Evolutionary conservation across 2,888 invertebrate species (phyloP).

Genomic region (Charanyca ferruginea): DNA sequence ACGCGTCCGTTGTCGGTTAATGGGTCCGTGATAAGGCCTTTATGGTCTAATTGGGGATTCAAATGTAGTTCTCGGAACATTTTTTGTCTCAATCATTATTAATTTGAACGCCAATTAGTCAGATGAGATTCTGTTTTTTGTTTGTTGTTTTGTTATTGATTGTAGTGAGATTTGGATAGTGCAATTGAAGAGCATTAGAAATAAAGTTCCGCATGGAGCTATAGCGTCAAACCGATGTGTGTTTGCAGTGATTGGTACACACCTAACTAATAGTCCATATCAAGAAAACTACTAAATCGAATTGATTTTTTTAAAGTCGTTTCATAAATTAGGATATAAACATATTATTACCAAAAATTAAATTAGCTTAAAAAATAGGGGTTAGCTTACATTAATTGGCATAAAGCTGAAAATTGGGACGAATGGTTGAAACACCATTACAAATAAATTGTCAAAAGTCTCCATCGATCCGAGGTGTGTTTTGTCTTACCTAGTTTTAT

Average conservation of each 20-base stretch:
- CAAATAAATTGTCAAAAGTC: too few relatives aligned
- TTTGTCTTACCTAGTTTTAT: too few relatives aligned
- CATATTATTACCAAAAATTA: too few relatives aligned
- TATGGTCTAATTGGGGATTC: conserved; percentile 87
- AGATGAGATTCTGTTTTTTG: conserved; percentile 64
- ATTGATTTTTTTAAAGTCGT: too few relatives aligned
- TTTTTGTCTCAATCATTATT: conserved; percentile 85
- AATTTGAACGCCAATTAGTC: conserved; percentile 86
- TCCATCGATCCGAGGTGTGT: too few relatives aligned
- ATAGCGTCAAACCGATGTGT: not conserved
- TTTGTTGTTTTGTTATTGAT: conserved; percentile 44
- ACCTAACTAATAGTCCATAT: too few relatives aligned
- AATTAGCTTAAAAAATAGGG: too few relatives aligned
- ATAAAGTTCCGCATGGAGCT: not conserved
- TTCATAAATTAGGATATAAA: too few relatives aligned
- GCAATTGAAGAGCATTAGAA: not conserved
- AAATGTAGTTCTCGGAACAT: conserved; percentile 75
- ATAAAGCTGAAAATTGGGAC: too few relatives aligned
- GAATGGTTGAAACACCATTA: too few relatives aligned
- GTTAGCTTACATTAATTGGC: too few relatives aligned
- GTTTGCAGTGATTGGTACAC: not conserved
- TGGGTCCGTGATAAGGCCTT: conserved; percentile 87
- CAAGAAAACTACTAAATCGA: too few relatives aligned
- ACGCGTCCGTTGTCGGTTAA: conserved; percentile 85
- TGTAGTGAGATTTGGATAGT: not conserved